Percentiles rank a stretch among this genome's conserved stretches.
Evolutionary conservation across 2,113 vertebrate genomes (phyloP).

Genomic region (Phrynosoma platyrhinos): DNA sequence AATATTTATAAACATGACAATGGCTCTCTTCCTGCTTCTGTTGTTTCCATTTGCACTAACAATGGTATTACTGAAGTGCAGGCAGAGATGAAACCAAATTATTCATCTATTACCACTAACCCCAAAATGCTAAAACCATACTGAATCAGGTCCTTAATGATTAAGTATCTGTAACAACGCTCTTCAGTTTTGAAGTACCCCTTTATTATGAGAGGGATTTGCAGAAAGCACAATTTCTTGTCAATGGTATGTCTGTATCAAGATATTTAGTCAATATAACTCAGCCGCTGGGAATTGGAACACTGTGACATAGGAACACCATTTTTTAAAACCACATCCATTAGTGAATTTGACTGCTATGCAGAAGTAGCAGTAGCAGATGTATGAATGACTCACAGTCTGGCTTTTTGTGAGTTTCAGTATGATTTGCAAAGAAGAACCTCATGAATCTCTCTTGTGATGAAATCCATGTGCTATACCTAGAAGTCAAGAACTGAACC

Average conservation of each 20-base stretch:
- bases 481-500: neutral
- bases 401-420: neutral
- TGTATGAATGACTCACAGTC: neutral
- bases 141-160: neutral
- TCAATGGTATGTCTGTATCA: fast-evolving
- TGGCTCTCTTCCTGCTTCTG: neutral
- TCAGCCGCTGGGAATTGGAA: neutral
- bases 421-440: neutral
- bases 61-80: conserved; percentile 12
- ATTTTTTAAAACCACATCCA: neutral
- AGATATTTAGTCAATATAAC: conserved; percentile 21
- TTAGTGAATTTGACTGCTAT: neutral
- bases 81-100: neutral
- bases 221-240: conserved; percentile 3
- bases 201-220: conserved; percentile 1
- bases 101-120: neutral
- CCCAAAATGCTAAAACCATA: neutral
- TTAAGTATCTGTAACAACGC: neutral
- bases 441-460: neutral
- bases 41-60: neutral
- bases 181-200: neutral
- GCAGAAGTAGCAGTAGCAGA: neutral
- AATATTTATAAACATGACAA: conserved; percentile 14
- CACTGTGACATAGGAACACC: neutral
- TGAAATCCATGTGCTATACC: neutral